A percentile compares a stretch with the other conserved stretches of the same genome.
These are phyloP conservation scores for Parelbella ahira DNA, from an alignment of 2,888 invertebrate genomes.

Conservation along the genomic window DNA sequence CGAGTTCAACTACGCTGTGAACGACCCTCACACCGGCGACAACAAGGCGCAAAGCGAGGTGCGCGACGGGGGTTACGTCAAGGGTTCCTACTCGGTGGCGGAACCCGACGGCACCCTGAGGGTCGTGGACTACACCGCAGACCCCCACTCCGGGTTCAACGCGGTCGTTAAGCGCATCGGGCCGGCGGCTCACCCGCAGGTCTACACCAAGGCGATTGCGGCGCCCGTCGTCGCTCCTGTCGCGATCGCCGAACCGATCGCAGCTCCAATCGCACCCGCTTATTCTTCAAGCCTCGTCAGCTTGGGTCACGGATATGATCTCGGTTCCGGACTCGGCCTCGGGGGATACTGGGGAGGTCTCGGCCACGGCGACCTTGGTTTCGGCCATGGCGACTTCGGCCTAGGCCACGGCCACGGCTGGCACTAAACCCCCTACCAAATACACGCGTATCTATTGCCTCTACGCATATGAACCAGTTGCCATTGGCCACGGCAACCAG, in stretches of 20 bases:
- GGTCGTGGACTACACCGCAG: conserved; percentile 68
- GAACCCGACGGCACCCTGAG: conserved; percentile 71
- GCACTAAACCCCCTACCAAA: conserved; percentile 16
- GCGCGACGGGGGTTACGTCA: conserved; percentile 67
- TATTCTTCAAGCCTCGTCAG: conserved; percentile 33
- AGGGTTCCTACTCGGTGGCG: conserved; percentile 67
- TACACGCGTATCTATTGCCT: conserved; percentile 31
- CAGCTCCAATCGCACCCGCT: conserved; percentile 32
- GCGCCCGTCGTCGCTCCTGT: conserved; percentile 17
- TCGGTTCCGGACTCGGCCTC: conserved; percentile 28
- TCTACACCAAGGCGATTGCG: conserved; percentile 25
- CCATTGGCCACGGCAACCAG: conserved; percentile 18
- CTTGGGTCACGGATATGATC: conserved; percentile 26
- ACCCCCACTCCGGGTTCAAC: conserved; percentile 64
- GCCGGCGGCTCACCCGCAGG: conserved; percentile 56
- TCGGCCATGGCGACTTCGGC: conserved; percentile 24
- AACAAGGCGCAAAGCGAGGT: conserved; percentile 67
- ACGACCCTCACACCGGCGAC: conserved; percentile 70
- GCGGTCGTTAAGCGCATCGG: conserved; percentile 69
- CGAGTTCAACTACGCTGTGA: conserved; percentile 73
- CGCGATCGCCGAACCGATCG: conserved; percentile 21
- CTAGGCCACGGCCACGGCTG: conserved; percentile 27
- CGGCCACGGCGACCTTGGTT: conserved; percentile 29
- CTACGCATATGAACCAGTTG: conserved; percentile 33
- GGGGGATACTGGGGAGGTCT: conserved; percentile 29